Evolutionary conservation across 1,140 invertebrate genomes (phyloP), one percentile per base, ranked within the genome.

Genomic region (Heliothis subflexa): DNA sequence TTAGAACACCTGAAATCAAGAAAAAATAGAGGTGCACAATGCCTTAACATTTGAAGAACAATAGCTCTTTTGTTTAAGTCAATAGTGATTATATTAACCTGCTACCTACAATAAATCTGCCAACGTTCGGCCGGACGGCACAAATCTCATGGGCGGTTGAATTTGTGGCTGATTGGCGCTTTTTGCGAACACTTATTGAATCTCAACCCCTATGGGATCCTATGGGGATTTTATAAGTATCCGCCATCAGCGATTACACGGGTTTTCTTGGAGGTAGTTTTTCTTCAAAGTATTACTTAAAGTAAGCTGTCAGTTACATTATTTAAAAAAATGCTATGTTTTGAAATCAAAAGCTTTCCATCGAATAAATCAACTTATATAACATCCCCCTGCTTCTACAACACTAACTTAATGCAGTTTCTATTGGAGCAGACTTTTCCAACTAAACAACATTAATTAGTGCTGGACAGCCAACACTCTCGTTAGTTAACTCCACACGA

Each of bases 111-210:
- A 16, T 16, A n/a, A 54, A 28, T 12, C 16, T 54, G 40, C 54
- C 50, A 61, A 18, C 45, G 55, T 14, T 14, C 73, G 66, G 66
- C 21, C 62, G n/a, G 54, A 72, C 59, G 55, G 12, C 50, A 54
- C 80, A 83, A 85, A 87, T 81, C 80, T 83, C 77, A 52, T 81
- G 84, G 86, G 86, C 84, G 85, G 79, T 62, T 64, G 64, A 81
- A 82, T 79, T 77, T 78, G 72, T 14, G 54, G 49, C 77, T 78
- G 71, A 80, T 80, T 78, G 77, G 72, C 77, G 71, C 70, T 87
- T 86, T 87, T 87, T 78, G 74, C 80, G 14, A 70, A 57, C 75
- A 77, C 71, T 82, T 80, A 80, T 80, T 82, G 83, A 84, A 80
- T 77, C 62, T 68, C 59, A 45, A 55, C 68, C 79, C 55, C 70